Evolutionary conservation across 1,140 invertebrate genomes (phyloP).

Genomic region (Polypedilum pembai): DNA sequence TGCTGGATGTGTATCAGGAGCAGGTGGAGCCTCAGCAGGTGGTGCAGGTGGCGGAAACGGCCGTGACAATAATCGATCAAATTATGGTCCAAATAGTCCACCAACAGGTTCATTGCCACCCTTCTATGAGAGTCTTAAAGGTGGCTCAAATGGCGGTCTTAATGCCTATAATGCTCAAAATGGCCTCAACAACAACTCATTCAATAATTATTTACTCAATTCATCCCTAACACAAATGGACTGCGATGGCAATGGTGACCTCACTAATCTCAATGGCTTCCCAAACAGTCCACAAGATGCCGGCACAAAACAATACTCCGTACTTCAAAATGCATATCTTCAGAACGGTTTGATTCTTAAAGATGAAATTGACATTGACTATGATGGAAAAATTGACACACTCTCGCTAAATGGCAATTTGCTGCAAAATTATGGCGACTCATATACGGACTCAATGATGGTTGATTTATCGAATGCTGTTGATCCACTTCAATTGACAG

Average conservation of each 20-base stretch:
- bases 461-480: conserved; percentile 69
- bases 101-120: conserved; percentile 73
- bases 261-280: conserved; percentile 41
- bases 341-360: conserved; percentile 68
- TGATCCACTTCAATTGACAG: conserved; percentile 72
- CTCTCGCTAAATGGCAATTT: conserved; percentile 47
- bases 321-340: conserved; percentile 62
- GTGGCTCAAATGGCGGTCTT: conserved; percentile 56
- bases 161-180: conserved; percentile 48
- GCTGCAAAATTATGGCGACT: conserved; percentile 46
- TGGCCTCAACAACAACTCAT: conserved; percentile 38
- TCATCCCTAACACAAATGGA: conserved; percentile 60
- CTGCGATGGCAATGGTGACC: conserved; percentile 61
- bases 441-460: conserved; percentile 67
- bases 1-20: conserved; percentile 47
- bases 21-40: conserved; percentile 48
- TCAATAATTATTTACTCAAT: conserved; percentile 47
- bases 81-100: conserved; percentile 74
- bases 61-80: conserved; percentile 60
- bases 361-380: conserved; percentile 68
- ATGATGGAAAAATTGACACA: conserved; percentile 63
- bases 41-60: conserved; percentile 66
- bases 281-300: conserved; percentile 32
- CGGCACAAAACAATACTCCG: conserved; percentile 59
- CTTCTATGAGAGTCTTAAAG: conserved; percentile 76